Evolutionary conservation across 2,113 vertebrate species (phyloP).

Genomic region (Numenius arquata): DNA sequence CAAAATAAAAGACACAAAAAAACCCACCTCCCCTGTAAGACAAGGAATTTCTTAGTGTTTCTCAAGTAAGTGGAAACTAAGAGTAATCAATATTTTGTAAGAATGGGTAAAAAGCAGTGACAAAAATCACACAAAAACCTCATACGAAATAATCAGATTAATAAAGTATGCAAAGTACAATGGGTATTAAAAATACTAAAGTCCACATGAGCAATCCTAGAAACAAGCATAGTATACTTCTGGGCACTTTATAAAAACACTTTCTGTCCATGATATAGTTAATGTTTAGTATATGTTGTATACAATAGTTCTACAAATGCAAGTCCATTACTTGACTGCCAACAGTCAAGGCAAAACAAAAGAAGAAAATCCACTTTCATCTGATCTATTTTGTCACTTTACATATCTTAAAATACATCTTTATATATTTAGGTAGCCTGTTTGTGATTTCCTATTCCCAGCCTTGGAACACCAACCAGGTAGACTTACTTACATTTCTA

Average conservation of each 20-base stretch:
- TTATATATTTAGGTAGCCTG: background rate
- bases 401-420: background rate
- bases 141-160: background rate
- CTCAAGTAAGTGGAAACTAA: background rate
- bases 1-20: background rate
- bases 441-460: background rate
- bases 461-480: background rate
- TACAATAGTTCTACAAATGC: background rate
- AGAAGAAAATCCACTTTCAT: background rate
- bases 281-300: background rate
- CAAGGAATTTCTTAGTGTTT: background rate
- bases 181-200: background rate
- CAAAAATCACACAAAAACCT: background rate
- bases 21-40: background rate
- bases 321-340: background rate
- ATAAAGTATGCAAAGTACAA: background rate
- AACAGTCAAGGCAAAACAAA: background rate
- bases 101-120: background rate
- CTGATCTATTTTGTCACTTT: background rate
- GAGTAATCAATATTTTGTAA: background rate
- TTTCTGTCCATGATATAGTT: background rate
- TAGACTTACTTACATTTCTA: background rate
- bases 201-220: background rate
- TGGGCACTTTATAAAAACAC: background rate
- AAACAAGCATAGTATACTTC: background rate